These are phyloP conservation scores for Tauraco erythrolophus DNA, from an alignment of 2,113 vertebrate genomes.

Conservation along the genomic window DNA sequence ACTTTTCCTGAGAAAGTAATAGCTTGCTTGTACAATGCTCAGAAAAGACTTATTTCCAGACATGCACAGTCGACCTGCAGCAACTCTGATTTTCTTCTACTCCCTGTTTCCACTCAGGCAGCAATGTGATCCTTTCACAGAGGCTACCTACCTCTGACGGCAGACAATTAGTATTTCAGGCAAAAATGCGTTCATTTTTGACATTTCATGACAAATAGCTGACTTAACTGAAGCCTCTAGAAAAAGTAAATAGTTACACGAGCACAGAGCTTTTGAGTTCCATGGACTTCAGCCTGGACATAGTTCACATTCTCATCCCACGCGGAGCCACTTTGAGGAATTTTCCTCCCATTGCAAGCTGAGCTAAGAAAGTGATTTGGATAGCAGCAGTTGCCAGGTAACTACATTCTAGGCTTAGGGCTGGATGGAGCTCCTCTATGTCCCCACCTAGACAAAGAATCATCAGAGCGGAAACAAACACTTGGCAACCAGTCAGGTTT, in stretches of 20 bases:
- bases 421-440: not conserved
- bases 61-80: not conserved
- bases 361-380: not conserved
- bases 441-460: not conserved
- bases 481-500: not conserved
- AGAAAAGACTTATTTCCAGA: not conserved
- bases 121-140: not conserved
- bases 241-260: not conserved
- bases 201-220: not conserved
- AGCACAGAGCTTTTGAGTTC: not conserved
- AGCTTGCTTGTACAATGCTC: not conserved
- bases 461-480: not conserved
- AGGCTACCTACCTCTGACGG: not conserved
- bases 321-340: not conserved
- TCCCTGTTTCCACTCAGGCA: not conserved
- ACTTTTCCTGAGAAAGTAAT: not conserved
- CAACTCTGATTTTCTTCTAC: not conserved
- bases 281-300: slow-evolving; percentile 33
- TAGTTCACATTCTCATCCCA: slow-evolving; percentile 62
- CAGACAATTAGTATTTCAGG: not conserved
- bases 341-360: not conserved
- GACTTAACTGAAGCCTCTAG: not conserved
- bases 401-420: not conserved
- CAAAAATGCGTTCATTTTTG: not conserved
- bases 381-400: not conserved